phyloP scores from a whole-genome alignment of 1,140 invertebrate genomes.

The Dreissena rostriformis region DNA sequence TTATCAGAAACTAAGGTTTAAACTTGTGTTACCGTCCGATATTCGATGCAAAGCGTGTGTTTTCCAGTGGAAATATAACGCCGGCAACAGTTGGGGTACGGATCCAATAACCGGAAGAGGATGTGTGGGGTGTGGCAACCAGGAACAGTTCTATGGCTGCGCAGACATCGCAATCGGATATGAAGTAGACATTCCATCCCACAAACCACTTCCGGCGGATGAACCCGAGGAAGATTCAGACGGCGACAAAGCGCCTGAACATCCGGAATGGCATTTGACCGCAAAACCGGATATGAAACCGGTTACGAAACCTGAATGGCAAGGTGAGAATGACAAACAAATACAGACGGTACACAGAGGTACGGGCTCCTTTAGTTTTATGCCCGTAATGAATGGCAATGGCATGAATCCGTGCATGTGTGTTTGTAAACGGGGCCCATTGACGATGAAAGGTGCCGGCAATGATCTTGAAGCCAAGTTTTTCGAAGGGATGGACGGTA shows the following conservation, averaged over 20 bases:
- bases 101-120: conserved; percentile 62
- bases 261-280: conserved; percentile 29
- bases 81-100: conserved; percentile 78
- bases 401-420: conserved; percentile 56
- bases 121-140: conserved; percentile 74
- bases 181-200: conserved; percentile 57
- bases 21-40: conserved; percentile 69
- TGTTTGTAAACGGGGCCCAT: conserved; percentile 45
- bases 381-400: conserved; percentile 48
- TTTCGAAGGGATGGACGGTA: conserved; percentile 43
- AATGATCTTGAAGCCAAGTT: conserved; percentile 32
- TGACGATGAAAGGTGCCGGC: conserved; percentile 20
- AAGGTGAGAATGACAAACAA: conserved; percentile 13
- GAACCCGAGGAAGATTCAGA: conserved; percentile 30
- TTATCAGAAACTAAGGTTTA: conserved; percentile 60
- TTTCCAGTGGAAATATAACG: conserved; percentile 80
- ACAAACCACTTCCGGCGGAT: conserved; percentile 55
- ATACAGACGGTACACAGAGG: conserved; percentile 30
- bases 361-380: conserved; percentile 44
- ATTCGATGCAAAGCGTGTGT: conserved; percentile 78
- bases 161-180: conserved; percentile 76
- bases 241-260: conserved; percentile 6
- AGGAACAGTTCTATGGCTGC: conserved; percentile 78
- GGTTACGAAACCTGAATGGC: conserved; percentile 7
- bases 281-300: neutral